Base-by-base conservation (phyloP, 2,797 vertebrate species). In the Harpagifer antarcticus region DNA sequence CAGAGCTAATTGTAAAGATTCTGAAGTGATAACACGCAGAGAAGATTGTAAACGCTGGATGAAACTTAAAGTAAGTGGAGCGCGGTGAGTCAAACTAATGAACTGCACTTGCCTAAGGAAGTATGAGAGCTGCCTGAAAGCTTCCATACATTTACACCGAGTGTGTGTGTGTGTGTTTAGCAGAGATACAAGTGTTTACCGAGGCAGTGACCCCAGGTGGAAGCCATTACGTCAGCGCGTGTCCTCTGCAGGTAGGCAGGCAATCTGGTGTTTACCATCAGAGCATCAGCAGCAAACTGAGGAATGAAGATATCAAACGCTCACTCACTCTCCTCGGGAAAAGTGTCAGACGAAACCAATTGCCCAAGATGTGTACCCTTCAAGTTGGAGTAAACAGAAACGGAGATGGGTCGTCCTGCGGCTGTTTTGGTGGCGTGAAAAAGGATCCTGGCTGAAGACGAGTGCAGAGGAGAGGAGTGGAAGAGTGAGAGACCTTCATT, bases 321-420 rank as follows among this genome's bases (percentile, higher is more conserved):
- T 66, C 71, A 57, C 44, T 77, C 53, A 31, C 2, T 72, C 64
- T 31, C 68, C 55, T 37, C 55, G 57, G 57, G 42, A 60, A 78
- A 71, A 52, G 40, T 52, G 71, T 82, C 87, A 78, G 60, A 78
- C 53, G 63, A 78, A 77, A 72, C 71, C 68, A 78, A 77, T 87
- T 71, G 75, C 50, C 61, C 58, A 15, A 87, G 74, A 83, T 62
- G 52, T 60, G 53, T 55, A 68, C 17, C 64, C 73, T 81, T 70
- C 61, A 74, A 67, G 76, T 78, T 67, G 79, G 71, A 72, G 78
- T 84, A 83, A 88, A 89, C 78, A 84, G 71, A 79, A 72, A 80
- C 66, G 59, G 78, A 77, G 63, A 76, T 72, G 66, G 53, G 55
- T n/a, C 40, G 50, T 82, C 88, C 92, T 50, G 82, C 1, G 47